Base-by-base conservation (phyloP, 2,113 vertebrate species). In the Colossoma macropomum region DNA sequence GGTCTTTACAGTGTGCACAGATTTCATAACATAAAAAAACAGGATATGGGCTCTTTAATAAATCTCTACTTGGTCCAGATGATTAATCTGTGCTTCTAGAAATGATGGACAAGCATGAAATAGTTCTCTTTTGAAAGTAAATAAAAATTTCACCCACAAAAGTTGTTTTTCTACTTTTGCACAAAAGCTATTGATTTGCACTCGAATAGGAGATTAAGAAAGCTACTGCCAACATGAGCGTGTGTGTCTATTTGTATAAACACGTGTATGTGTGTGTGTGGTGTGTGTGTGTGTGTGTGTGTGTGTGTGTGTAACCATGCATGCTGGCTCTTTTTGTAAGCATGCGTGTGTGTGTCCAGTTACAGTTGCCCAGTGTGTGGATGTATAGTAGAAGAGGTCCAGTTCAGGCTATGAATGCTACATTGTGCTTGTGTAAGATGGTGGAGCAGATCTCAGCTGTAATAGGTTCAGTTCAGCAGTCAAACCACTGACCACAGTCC, bases 371-470 rank as follows among this genome's bases (percentile, higher is more conserved):
- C 34, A 66, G 74, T 60, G 76, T 84, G 45, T 38, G 59, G 60
- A 76, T 80, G 73, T 84, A 68, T 66, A 80, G 56, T 17, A 77
- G 63, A 75, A 83, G 65, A 75, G 28, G 54, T 59, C 74, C 73
- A 68, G 59, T 45, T 66, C 23, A 45, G 21, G 1, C 23, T 76
- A 30, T 82, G 81, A 84, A 77, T 81, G 69, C 45, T 9, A 41
- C 69, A 84, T 86, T 84, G 81, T 84, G 50, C 54, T 77, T 83
- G 74, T 74, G 68, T 74, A 83, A 59, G 54, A 32, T 21, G 9
- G 34, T 74, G 72, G 48, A 79, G 65, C n/a, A 23, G 10, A 48
- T 34, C 11, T 70, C 16, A 9, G n/a, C 27, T 65, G 19, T 12
- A 73, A 48, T 54, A 30, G 41, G 17, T n/a, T 16, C 56, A 41